Base-by-base conservation (phyloP, 2,797 vertebrate species). In the Gila robusta region DNA sequence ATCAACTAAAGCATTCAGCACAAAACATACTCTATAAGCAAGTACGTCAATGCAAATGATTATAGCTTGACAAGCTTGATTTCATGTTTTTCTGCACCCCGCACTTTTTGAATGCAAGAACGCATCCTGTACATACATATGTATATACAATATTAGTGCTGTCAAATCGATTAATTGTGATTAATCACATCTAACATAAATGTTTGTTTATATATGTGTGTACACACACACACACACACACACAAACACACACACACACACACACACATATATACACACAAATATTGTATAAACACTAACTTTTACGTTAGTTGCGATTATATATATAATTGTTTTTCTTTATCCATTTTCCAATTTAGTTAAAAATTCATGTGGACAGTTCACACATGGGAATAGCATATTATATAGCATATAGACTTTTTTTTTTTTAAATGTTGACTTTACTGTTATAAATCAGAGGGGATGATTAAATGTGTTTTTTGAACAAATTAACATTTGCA, bases 1-100 rank as follows among this genome's bases (percentile, higher is more conserved):
- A 80, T 4, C 41, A 71, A 35, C 19, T 32, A 47, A 67, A 81
- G 66, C 12, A 16, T 80, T 7, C 21, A 21, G 35, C 16, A 17
- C 37, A 23, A 62, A 70, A 41, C 74, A 85, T 35, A 47, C 83
- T 79, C 3, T 62, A 4, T 17, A 35, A 39, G 47, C 64, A 84
- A 84, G 64, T 41, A 56, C 64, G 6, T 66, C 1, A 69, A 3
- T 0, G 37, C 28, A 67, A 23, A 76, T 26, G 12, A 23, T 39
- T 67, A 6, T 37, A 26, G 59, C 37, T 23, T 59, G 17, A 70
- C 81, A 71, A 44, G 37, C n/a, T 79, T 28, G 9, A 66, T 44
- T 79, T 79, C 2, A 10, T 0, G 5, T 67, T 16, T 67, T 67
- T 28, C 17, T 64, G 39, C n/a, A 21, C 26, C 44, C 14, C 0